These are phyloP conservation scores for Lordiphosa andalusiaca DNA, from an alignment of 2,888 invertebrate genomes.

Conservation along the genomic window DNA sequence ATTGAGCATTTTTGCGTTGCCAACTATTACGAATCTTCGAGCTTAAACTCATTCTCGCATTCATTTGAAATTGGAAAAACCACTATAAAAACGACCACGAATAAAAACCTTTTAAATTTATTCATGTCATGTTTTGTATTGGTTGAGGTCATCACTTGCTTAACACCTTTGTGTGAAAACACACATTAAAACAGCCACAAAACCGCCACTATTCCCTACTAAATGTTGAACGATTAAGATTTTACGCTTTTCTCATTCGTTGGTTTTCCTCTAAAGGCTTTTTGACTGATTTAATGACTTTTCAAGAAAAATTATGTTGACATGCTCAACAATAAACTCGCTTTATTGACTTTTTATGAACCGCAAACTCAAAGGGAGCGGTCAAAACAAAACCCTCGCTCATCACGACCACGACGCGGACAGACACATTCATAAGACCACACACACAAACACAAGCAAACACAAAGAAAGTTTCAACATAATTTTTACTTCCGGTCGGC, in stretches of 20 bases:
- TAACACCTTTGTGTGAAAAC: constrained; percentile 10
- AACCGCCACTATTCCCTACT: no score
- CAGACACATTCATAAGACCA: constrained; percentile 12
- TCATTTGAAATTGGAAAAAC: no score
- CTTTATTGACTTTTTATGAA: constrained; percentile 73
- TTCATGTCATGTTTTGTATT: no score
- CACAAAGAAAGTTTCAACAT: constrained; percentile 52
- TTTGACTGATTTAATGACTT: constrained; percentile 57
- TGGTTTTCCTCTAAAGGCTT: neutral
- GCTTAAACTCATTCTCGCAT: no score
- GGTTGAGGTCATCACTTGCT: constrained; percentile 23
- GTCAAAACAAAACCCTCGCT: constrained; percentile 51
- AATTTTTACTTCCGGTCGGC: constrained; percentile 67
- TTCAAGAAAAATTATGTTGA: constrained; percentile 60
- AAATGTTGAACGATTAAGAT: no score
- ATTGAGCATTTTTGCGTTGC: no score
- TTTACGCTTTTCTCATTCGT: no score
- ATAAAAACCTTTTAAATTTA: no score
- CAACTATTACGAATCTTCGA: no score
- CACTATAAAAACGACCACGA: no score
- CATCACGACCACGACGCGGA: constrained; percentile 30
- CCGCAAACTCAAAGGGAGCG: constrained; percentile 47
- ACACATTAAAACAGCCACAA: constrained; percentile 17
- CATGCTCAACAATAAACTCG: constrained; percentile 56
- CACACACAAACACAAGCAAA: constrained; percentile 13